Evolutionary conservation across 2,888 invertebrate species (phyloP).

Genomic region (Dynastes maya): DNA sequence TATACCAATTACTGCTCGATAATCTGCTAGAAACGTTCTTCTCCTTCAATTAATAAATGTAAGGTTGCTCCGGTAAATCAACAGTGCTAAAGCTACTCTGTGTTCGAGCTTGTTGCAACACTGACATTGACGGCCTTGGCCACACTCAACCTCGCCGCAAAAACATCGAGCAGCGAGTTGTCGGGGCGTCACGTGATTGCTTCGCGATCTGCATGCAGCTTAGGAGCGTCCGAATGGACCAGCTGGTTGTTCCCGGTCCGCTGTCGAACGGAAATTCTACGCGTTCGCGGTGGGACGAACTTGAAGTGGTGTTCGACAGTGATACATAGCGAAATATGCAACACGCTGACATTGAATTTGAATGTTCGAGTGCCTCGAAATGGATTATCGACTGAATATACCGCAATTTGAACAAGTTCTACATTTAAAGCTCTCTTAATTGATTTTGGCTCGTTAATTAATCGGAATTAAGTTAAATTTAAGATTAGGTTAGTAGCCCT

Average conservation of each 20-base stretch:
- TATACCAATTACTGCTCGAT: background rate
- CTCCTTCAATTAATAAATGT: background rate
- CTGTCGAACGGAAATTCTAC: constrained; percentile 5
- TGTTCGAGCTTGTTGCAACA: constrained; percentile 4
- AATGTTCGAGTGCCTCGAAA: background rate
- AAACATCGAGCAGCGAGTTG: constrained; percentile 13
- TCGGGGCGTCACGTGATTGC: constrained; percentile 16
- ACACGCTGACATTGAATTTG: background rate
- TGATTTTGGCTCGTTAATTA: constrained; percentile 9
- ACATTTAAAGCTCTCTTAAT: background rate
- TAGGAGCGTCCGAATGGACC: constrained; percentile 4
- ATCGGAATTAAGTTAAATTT: background rate
- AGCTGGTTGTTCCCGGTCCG: constrained; percentile 23
- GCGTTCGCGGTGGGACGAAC: constrained; percentile 1
- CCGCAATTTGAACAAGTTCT: constrained; percentile 3
- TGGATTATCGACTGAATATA: background rate
- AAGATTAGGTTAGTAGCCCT: no score
- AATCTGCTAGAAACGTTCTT: background rate
- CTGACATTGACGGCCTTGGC: constrained; percentile 30
- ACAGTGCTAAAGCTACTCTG: background rate
- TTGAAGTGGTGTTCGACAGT: background rate
- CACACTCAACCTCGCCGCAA: constrained; percentile 16
- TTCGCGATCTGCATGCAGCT: background rate
- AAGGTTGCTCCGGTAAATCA: constrained; percentile 1
- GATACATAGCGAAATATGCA: background rate